Conservation (phyloP, 2,113 vertebrate species). For the Alexandromys fortis region DNA sequence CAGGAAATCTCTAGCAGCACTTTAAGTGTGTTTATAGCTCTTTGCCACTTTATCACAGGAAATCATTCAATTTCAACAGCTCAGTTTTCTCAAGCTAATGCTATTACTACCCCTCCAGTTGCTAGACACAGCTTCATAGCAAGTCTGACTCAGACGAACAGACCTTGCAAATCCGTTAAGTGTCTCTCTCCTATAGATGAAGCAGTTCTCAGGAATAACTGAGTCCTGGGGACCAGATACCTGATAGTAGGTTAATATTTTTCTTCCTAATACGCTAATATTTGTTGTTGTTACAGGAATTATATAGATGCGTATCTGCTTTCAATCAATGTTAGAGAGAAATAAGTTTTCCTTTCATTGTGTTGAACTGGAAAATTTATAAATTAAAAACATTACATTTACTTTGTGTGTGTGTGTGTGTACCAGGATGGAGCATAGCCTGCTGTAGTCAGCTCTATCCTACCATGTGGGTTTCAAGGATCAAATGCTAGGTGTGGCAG, state of each 20-base stretch:
- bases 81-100: not conserved
- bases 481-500: not conserved
- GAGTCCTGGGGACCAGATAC: not conserved
- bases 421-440: not conserved
- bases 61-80: constrained; percentile 50
- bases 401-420: not conserved
- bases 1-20: constrained; percentile 11
- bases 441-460: not conserved
- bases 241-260: not conserved
- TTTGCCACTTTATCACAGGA: not conserved
- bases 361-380: constrained; percentile 26
- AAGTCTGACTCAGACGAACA: not conserved
- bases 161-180: not conserved
- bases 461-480: not conserved
- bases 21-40: not conserved
- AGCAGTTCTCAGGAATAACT: not conserved
- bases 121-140: not conserved
- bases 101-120: not conserved
- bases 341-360: constrained; percentile 40
- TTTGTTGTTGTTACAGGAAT: constrained; percentile 33
- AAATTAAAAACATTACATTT: not conserved
- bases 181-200: not conserved
- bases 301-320: constrained; percentile 31
- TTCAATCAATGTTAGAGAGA: constrained; percentile 43
- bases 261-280: not conserved